phyloP scores from a whole-genome alignment of 2,888 invertebrate species.

The Himalopsyche anomala region DNA sequence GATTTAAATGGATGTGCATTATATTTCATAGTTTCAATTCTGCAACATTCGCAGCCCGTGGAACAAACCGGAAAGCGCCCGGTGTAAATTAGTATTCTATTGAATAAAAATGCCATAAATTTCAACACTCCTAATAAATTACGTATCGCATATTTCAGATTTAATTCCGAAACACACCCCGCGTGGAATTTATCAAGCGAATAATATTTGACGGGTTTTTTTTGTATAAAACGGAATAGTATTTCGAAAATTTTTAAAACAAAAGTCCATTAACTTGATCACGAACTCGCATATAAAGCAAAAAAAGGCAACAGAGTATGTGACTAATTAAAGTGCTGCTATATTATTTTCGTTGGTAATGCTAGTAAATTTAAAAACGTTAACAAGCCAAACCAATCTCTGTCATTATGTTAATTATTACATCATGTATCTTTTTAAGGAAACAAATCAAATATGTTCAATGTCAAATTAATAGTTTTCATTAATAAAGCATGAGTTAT shows the following conservation, averaged over 20 bases:
- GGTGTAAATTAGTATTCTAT: conserved; percentile 27
- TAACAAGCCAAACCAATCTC: too few relatives aligned
- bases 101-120: conserved; percentile 37
- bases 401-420: too few relatives aligned
- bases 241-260: background rate
- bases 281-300: background rate
- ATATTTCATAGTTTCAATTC: conserved; percentile 32
- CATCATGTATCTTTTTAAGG: too few relatives aligned
- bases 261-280: background rate
- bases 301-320: background rate
- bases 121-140: background rate
- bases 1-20: conserved; percentile 32
- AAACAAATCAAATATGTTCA: too few relatives aligned
- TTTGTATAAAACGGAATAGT: background rate
- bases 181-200: background rate
- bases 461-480: too few relatives aligned
- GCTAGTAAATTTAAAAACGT: too few relatives aligned
- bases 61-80: background rate
- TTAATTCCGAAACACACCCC: background rate
- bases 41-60: background rate
- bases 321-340: too few relatives aligned
- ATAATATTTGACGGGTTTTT: background rate
- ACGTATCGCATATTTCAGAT: conserved; percentile 32
- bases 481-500: too few relatives aligned
- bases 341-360: too few relatives aligned